Conservation (phyloP, 1,140 invertebrate species). For the Drosophila nikananu region DNA sequence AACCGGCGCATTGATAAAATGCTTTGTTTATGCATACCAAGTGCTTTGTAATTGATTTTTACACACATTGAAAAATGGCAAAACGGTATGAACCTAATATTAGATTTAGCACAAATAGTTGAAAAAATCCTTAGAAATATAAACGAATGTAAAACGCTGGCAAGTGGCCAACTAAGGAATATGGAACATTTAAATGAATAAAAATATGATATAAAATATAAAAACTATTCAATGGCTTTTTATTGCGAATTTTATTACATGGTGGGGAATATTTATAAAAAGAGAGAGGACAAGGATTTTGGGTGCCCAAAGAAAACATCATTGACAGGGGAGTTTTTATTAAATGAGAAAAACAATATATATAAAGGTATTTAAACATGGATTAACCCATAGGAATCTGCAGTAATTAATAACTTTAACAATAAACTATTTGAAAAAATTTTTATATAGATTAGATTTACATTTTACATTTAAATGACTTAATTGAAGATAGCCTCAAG, state of each 20-base stretch:
- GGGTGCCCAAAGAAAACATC: not conserved
- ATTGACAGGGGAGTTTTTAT: not conserved
- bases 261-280: not conserved
- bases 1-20: not conserved
- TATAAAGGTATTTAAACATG: no score
- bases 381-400: no score
- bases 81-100: conserved; percentile 32
- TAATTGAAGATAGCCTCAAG: no score
- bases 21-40: conserved; percentile 47
- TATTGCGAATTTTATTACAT: not conserved
- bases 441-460: no score
- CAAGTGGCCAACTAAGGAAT: conserved; percentile 45
- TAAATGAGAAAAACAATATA: not conserved
- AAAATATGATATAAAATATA: conserved; percentile 39
- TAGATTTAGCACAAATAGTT: conserved; percentile 39
- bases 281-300: not conserved
- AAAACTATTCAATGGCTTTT: not conserved
- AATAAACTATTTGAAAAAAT: no score
- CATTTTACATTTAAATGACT: no score
- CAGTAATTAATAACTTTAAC: no score
- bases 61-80: conserved; percentile 55
- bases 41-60: conserved; percentile 75
- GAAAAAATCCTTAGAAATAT: conserved; percentile 33
- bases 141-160: conserved; percentile 66
- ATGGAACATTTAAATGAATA: conserved; percentile 62